Evolutionary conservation across 2,888 invertebrate genomes (phyloP), one percentile per base, ranked within the genome.

Genomic region (Apotomis capreana): DNA sequence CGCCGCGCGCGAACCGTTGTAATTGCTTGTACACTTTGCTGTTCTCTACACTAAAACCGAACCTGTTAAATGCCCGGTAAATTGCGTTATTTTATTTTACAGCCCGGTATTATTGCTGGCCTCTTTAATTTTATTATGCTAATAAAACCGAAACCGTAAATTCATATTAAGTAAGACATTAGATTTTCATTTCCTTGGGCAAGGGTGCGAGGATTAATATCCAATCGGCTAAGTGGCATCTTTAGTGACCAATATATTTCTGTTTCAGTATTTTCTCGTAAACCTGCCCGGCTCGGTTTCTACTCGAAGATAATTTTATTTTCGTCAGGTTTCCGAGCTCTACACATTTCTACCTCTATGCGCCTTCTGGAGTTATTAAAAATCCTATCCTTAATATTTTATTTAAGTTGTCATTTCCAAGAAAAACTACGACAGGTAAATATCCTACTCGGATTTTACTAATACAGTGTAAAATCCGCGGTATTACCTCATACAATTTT

Each of bases 11-110:
- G 77, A 80, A 79, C 81, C 84, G 81, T 83, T 83, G 83, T 87
- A 86, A 87, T 88, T 87, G 83, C 83, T 84, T 81, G 83, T 83
- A 83, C 81, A 82, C 80, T 85, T 86, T 83, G 83, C 82, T 82
- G 82, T 82, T 81, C 82, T 74, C 71, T 49, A 73, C 74, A 71
- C 67, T 67, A 71, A 67, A 71, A 68, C 67, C 71, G 51, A 68
- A 71, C 71, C 61, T 68, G 71, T 67, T 61, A 71, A 67, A 51
- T 44, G 26, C 57, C 44, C 15, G 61, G 26, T 51, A 71, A 71
- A 71, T 70, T 67, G 65, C 65, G 65, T 67, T 70, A 71, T 72
- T 72, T 68, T 63, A 68, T 52, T 68, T 68, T 68, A 72, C 52
- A 68, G 54, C 54, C 59, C 13, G 49, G 52, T 62, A 62, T 72